Evolutionary conservation across 2,888 invertebrate species (phyloP).

Genomic region (Rotaria magnacalcarata): DNA sequence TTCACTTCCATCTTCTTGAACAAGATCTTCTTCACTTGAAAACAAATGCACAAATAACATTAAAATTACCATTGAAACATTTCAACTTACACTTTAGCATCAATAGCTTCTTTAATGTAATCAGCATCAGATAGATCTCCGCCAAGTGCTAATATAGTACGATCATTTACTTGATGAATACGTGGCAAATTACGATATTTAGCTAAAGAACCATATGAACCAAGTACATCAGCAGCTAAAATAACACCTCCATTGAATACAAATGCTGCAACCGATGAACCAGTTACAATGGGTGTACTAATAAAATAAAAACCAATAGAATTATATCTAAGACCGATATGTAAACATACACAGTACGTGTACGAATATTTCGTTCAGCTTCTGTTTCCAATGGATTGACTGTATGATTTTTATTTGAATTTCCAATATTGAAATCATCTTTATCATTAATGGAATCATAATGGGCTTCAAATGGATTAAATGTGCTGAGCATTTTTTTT

Average conservation of each 20-base stretch:
- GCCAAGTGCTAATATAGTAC: conserved; percentile 79
- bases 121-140: conserved; percentile 97
- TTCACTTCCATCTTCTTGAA: conserved; percentile 76
- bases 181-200: conserved; percentile 72
- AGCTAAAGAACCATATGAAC: conserved; percentile 87
- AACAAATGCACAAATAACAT: conserved; percentile 62
- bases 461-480: not conserved
- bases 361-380: conserved; percentile 24
- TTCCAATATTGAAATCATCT: conserved; percentile 18
- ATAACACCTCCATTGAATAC: conserved; percentile 81
- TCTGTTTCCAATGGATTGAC: not conserved
- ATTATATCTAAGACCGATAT: too few relatives aligned
- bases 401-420: not conserved
- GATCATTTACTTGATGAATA: conserved; percentile 79
- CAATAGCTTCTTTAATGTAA: conserved; percentile 75
- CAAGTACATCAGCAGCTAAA: conserved; percentile 84
- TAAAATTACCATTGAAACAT: not conserved
- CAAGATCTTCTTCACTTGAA: conserved; percentile 66
- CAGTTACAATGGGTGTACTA: conserved; percentile 74
- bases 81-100: conserved; percentile 66
- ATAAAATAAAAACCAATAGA: not conserved
- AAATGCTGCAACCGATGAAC: conserved; percentile 82
- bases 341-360: conserved; percentile 6
- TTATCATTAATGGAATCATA: not conserved
- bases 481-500: not conserved